Evolutionary conservation across 2,797 vertebrate genomes (phyloP), one percentile per base, ranked within the genome.

Genomic region (Muscicapa striata): DNA sequence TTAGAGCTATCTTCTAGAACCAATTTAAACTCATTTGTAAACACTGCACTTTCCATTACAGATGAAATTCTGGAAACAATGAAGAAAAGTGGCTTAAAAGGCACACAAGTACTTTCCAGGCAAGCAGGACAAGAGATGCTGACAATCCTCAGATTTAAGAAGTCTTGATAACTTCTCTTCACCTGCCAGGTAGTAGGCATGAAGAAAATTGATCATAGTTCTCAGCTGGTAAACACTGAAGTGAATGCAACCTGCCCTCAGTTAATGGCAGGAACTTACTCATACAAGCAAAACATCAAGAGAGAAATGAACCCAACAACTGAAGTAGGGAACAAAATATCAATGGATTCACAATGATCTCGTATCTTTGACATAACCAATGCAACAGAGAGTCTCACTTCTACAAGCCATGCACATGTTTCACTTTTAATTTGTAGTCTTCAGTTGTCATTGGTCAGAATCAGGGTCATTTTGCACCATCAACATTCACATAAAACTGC

Each of bases 261-360:
- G 98, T 98, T 82, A 98, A 97, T 46, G 98, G 98, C 59, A 99
- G 98, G 94, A 99, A 98, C 93, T 98, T 99, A 95, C 82, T 80
- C 26, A 89, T 77, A 90, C 30, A 97, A 63, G 93, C 15, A 77
- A 95, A 83, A 70, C 18, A 76, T 29, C 21, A 58, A 73, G 46
- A 90, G 74, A 45, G 8, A 93, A 89, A 66, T 13, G 43, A 91
- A 46, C 9, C 7, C 27, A 16, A 70, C 72, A 59, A n/a, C 20
- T 62, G 26, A 63, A 15, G 23, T 52, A 78, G 34, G 13, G 40
- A 51, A 58, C 32, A 64, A 69, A 85, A 45, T 11, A 48, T 48
- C 48, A 26, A 0, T 18, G 16, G 13, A 18, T 41, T 86, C 23
- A 45, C n/a, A 57, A 63, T 9, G 19, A 66, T 18, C 8, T 22